Percentiles rank a stretch among this genome's conserved stretches.
Evolutionary conservation across 2,888 invertebrate species (phyloP).

Genomic region (Trypoxylon attenuatum): DNA sequence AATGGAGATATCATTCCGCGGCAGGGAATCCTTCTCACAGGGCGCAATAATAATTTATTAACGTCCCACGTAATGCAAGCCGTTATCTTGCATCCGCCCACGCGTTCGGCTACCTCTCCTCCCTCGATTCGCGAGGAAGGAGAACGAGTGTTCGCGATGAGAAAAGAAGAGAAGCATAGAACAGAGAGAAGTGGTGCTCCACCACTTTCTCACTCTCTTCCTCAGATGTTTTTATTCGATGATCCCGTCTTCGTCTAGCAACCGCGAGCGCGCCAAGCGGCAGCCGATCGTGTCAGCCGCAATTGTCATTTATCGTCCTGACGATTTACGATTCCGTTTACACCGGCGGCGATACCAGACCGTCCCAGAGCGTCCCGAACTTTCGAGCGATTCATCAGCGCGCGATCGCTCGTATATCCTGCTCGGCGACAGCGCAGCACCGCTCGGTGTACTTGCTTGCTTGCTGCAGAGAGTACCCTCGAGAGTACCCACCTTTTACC

Average conservation of each 20-base stretch:
- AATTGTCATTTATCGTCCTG: conserved; percentile 72
- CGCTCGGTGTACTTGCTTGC: conserved; percentile 26
- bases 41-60: conserved; percentile 66
- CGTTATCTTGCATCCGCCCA: conserved; percentile 64
- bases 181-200: too few species aligned
- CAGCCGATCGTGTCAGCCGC: conserved; percentile 63
- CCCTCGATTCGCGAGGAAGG: conserved; percentile 15
- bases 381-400: conserved; percentile 65
- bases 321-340: conserved; percentile 71
- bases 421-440: conserved; percentile 44
- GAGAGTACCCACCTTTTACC: conserved; percentile 36
- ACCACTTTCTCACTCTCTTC: not conserved
- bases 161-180: too few species aligned
- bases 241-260: not conserved
- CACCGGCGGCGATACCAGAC: conserved; percentile 54
- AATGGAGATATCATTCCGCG: conserved; percentile 67
- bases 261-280: conserved; percentile 28
- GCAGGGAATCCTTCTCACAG: conserved; percentile 44
- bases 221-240: too few species aligned
- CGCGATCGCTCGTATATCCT: conserved; percentile 66
- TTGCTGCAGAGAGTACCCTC: too few species aligned
- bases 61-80: conserved; percentile 62
- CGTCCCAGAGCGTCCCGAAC: conserved; percentile 45
- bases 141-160: not conserved
- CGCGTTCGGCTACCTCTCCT: conserved; percentile 59